Conservation (phyloP, 1,140 invertebrate genomes). For the Drosophila baimaii region DNA sequence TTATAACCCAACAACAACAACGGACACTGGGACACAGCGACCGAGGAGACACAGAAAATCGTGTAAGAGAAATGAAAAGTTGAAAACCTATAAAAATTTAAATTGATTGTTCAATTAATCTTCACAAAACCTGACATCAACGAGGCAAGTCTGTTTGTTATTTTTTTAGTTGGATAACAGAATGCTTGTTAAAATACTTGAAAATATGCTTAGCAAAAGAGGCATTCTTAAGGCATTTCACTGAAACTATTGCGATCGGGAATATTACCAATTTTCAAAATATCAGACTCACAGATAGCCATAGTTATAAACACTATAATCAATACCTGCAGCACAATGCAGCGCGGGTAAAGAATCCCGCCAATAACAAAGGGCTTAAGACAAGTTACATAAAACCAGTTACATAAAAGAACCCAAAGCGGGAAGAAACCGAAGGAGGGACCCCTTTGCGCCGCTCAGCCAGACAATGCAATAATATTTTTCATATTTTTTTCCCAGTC, state of each 20-base stretch:
- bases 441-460: constrained; percentile 44
- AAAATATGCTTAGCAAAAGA: background rate
- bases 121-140: constrained; percentile 80
- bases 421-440: constrained; percentile 26
- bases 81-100: constrained; percentile 83
- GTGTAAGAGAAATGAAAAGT: constrained; percentile 80
- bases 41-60: constrained; percentile 54
- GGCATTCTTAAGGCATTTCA: background rate
- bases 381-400: constrained; percentile 75
- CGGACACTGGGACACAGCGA: constrained; percentile 3
- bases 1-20: constrained; percentile 68
- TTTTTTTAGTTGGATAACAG: background rate
- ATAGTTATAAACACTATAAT: constrained; percentile 36
- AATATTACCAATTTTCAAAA: constrained; percentile 20
- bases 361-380: constrained; percentile 36
- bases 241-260: constrained; percentile 6
- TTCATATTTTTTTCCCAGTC: constrained; percentile 73
- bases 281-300: constrained; percentile 11
- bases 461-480: constrained; percentile 81
- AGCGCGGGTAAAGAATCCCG: constrained; percentile 20
- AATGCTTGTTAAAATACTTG: background rate
- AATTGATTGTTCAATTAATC: constrained; percentile 84
- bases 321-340: constrained; percentile 42
- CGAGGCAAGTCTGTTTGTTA: constrained; percentile 25
- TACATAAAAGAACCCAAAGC: constrained; percentile 64